Conservation (phyloP, 2,113 vertebrate species). For the Colossoma macropomum region DNA sequence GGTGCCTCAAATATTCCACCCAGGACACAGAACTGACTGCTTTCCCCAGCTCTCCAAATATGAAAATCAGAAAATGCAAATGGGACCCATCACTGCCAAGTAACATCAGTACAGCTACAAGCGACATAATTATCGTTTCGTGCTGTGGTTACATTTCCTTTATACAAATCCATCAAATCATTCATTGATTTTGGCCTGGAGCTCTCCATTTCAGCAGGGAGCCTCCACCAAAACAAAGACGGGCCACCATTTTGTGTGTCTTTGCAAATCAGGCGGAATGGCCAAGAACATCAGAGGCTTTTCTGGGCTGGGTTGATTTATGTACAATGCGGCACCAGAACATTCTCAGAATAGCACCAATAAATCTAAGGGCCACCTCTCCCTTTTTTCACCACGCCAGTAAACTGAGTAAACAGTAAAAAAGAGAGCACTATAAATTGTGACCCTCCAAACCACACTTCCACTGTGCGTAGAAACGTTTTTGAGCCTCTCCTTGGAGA, state of each 20-base stretch:
- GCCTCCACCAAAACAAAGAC: conserved; percentile 44
- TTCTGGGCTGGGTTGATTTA: conserved; percentile 46
- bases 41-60: background rate
- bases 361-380: conserved; percentile 41
- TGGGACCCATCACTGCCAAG: background rate
- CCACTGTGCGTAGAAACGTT: conserved; percentile 56
- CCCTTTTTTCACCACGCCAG: conserved; percentile 15
- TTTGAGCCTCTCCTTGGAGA: conserved; percentile 72
- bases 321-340: conserved; percentile 23
- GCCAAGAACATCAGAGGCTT: conserved; percentile 54
- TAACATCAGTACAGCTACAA: background rate
- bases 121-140: background rate
- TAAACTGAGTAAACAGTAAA: conserved; percentile 66
- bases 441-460: conserved; percentile 60
- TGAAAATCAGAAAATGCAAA: background rate
- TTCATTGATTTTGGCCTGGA: conserved; percentile 51
- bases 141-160: conserved; percentile 21
- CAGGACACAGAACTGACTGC: background rate
- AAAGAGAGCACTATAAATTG: conserved; percentile 69
- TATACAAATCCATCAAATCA: conserved; percentile 5
- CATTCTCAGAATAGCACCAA: conserved; percentile 26
- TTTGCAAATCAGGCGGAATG: conserved; percentile 32
- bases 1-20: background rate
- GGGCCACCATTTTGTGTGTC: conserved; percentile 21
- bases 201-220: conserved; percentile 17